Evolutionary conservation across 2,888 invertebrate species (phyloP).

Genomic region (Xylota segnis): DNA sequence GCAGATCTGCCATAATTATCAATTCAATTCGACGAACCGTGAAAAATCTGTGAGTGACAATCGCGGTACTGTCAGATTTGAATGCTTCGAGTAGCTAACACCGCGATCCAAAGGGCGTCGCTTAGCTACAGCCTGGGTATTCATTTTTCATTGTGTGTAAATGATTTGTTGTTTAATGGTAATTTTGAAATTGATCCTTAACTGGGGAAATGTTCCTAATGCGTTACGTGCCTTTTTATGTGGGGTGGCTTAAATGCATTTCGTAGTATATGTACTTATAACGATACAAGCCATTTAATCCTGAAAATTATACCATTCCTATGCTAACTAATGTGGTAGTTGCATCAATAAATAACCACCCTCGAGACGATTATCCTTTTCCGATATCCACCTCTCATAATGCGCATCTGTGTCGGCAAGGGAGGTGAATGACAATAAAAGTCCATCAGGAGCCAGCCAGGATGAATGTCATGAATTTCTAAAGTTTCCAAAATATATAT

Average conservation of each 20-base stretch:
- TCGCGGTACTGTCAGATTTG: conserved; percentile 54
- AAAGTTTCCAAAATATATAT: conserved; percentile 66
- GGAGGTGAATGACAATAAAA: conserved; percentile 70
- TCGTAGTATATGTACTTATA: conserved; percentile 44
- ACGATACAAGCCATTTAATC: conserved; percentile 75
- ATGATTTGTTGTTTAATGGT: conserved; percentile 74
- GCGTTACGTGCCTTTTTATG: conserved; percentile 42
- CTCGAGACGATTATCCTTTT: conserved; percentile 71
- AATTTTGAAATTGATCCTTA: conserved; percentile 74
- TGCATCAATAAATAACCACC: conserved; percentile 73
- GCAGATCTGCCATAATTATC: conserved; percentile 59
- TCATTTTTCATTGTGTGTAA: conserved; percentile 64
- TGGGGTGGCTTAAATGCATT: conserved; percentile 37
- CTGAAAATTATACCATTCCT: conserved; percentile 67
- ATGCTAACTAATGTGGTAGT: conserved; percentile 63
- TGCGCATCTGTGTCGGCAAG: conserved; percentile 25
- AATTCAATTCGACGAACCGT: conserved; percentile 71
- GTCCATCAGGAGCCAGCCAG: conserved; percentile 68
- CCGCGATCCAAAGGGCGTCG: conserved; percentile 11
- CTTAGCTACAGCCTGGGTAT: conserved; percentile 20
- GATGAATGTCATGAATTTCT: conserved; percentile 67
- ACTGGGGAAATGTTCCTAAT: conserved; percentile 29
- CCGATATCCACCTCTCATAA: conserved; percentile 65
- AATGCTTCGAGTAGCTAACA: conserved; percentile 61
- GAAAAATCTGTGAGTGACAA: conserved; percentile 74